These are phyloP conservation scores for Diarsia brunnea DNA, from an alignment of 2,888 invertebrate species.

Conservation along the genomic window DNA sequence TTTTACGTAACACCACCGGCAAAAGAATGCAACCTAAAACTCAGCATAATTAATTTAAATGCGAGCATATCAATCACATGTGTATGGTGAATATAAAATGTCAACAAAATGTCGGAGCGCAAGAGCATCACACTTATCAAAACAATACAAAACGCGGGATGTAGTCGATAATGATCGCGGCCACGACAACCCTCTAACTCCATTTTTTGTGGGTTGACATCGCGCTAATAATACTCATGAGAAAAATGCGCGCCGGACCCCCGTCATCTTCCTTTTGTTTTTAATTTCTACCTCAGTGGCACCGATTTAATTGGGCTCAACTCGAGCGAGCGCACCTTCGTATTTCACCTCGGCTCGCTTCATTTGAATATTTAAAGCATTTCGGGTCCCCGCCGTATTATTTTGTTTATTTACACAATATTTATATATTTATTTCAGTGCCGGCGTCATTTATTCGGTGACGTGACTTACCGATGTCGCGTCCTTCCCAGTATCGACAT, in stretches of 20 bases:
- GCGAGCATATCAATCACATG: conserved; percentile 82
- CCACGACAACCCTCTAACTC: conserved; percentile 87
- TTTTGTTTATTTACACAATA: conserved; percentile 90
- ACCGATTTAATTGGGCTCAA: conserved; percentile 91
- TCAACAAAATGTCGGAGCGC: conserved; percentile 84
- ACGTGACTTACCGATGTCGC: conserved; percentile 90
- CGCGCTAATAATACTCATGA: conserved; percentile 91
- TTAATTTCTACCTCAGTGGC: conserved; percentile 91
- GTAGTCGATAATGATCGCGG: conserved; percentile 89
- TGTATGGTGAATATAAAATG: conserved; percentile 84
- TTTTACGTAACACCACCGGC: conserved; percentile 19
- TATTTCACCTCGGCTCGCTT: conserved; percentile 90
- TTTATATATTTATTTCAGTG: conserved; percentile 90
- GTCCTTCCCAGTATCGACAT: conserved; percentile 90
- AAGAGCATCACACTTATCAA: conserved; percentile 87
- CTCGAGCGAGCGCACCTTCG: conserved; percentile 90
- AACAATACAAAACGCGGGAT: conserved; percentile 90
- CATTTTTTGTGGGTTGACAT: conserved; percentile 90
- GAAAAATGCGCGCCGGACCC: conserved; percentile 89
- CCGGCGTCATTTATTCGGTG: conserved; percentile 89
- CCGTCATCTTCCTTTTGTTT: conserved; percentile 90
- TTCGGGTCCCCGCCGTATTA: conserved; percentile 87
- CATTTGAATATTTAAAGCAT: conserved; percentile 91
- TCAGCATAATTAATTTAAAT: conserved; percentile 67
- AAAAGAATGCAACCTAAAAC: conserved; percentile 56